Base-by-base conservation (phyloP, 2,113 vertebrate species). In the Casuarius casuarius region DNA sequence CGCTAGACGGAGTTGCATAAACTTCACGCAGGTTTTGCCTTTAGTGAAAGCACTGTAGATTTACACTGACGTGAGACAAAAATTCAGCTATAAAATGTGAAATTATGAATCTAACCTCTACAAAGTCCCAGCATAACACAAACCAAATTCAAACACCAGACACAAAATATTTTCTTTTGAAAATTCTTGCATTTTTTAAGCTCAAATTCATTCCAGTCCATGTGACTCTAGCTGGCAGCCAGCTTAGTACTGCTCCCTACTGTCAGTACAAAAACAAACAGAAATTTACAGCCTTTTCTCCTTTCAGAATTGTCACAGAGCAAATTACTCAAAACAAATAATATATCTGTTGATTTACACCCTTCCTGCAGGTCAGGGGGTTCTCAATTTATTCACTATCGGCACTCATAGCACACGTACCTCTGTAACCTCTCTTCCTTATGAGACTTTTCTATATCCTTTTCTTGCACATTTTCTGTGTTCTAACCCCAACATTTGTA, bases 161-260 rank as follows among this genome's bases (percentile, higher is more conserved):
- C 74, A 70, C 72, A 58, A 89, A 83, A 40, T 85, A 90, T 59
- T 94, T 95, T 91, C 54, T 90, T 94, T 81, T 19, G 12, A 84
- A 92, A 95, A 83, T 71, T 78, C 84, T 91, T 93, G 75, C 2
- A 17, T 85, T 95, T 96, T 92, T 44, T 31, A 84, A 86, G 75
- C 65, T 73, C 2, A 3, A 83, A 95, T 83, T 59, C 82, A 16
- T 74, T 92, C 46, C 91, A 91, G 94, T 26, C 63, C 91, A 83
- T 3, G 85, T 86, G 89, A 90, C 67, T 59, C 33, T 7, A 26
- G 12, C 84, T 96, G 97, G 94, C 95, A 95, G 96, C 81, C 87
- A 88, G 92, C 94, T 94, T 83, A 95, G 96, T 22, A 97, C 95
- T 97, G 97, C 96, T 97, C 95, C 94, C 94, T 97, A 88, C 94